Conservation (phyloP, 2,888 invertebrate genomes). For the Oscheius sp. region DNA sequence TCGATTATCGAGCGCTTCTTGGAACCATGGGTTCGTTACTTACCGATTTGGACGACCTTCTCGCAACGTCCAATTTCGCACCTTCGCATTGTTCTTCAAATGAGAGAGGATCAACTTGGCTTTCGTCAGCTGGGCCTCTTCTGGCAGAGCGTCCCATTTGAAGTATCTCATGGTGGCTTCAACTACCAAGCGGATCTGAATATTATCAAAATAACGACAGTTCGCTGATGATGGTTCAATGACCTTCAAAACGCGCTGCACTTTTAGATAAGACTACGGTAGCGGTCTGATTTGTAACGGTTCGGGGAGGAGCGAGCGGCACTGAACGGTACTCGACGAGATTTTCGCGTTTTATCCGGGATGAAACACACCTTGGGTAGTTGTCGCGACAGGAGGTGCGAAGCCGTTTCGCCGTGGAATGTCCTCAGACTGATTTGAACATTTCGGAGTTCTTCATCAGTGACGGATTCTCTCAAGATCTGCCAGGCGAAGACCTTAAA, state of each 20-base stretch:
- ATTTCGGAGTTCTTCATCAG: conserved; percentile 68
- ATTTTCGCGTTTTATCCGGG: not conserved
- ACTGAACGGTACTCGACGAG: not conserved
- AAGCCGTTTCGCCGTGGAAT: conserved; percentile 68
- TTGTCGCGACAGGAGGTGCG: conserved; percentile 65
- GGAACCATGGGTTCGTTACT: conserved; percentile 5
- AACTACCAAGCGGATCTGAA: conserved; percentile 67
- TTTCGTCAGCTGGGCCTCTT: conserved; percentile 65
- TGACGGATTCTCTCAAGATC: conserved; percentile 68
- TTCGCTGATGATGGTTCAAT: not conserved
- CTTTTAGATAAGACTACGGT: conserved; percentile 27
- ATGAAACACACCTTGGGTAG: conserved; percentile 58
- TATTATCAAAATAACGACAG: not conserved
- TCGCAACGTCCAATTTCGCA: conserved; percentile 69
- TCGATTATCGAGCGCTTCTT: conserved; percentile 17
- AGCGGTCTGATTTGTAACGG: conserved; percentile 23
- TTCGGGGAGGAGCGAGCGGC: conserved; percentile 1
- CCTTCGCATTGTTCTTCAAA: conserved; percentile 70
- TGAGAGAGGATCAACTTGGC: conserved; percentile 61
- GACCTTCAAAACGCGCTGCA: conserved; percentile 14
- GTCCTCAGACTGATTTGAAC: conserved; percentile 68
- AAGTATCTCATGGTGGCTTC: conserved; percentile 68
- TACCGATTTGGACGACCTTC: conserved; percentile 68
- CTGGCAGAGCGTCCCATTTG: conserved; percentile 66
- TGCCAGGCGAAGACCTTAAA: conserved; percentile 70